A percentile compares a stretch with the other conserved stretches of the same genome.
phyloP scores from a whole-genome alignment of 2,888 invertebrate genomes.

The Brachylomia viminalis region DNA sequence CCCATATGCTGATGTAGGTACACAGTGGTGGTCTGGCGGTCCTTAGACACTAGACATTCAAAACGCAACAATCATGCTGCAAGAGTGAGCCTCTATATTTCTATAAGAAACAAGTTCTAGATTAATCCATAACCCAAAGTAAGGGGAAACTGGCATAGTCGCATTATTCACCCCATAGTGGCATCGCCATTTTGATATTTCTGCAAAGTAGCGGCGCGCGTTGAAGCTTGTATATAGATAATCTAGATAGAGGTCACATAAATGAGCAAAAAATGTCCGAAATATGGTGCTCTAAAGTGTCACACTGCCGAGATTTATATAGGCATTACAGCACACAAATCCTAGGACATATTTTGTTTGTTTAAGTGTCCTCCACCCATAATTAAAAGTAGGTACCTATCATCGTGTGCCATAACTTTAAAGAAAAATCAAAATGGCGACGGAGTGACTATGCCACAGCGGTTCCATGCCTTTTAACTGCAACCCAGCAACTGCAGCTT shows the following conservation, averaged over 20 bases:
- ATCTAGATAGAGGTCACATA: neutral
- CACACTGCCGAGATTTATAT: neutral
- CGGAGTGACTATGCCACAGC: too few species aligned
- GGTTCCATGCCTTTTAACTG: too few species aligned
- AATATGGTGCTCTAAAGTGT: neutral
- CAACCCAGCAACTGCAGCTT: neutral
- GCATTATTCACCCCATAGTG: neutral
- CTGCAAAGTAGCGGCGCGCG: neutral
- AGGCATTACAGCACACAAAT: neutral
- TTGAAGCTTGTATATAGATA: neutral
- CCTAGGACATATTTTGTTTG: neutral
- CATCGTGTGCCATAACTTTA: accelerated
- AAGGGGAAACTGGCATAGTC: too few species aligned
- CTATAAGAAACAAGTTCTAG: neutral
- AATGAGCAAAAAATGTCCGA: neutral
- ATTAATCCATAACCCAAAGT: too few species aligned
- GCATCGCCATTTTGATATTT: neutral
- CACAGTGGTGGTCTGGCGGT: neutral
- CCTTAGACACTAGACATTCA: neutral
- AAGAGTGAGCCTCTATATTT: neutral
- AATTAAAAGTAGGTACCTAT: neutral
- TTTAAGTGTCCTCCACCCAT: neutral
- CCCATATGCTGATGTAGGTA: too few species aligned
- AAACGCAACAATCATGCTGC: neutral
- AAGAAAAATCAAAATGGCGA: neutral